Evolutionary conservation across 2,888 invertebrate genomes (phyloP).

Genomic region (Pandemis corylana): DNA sequence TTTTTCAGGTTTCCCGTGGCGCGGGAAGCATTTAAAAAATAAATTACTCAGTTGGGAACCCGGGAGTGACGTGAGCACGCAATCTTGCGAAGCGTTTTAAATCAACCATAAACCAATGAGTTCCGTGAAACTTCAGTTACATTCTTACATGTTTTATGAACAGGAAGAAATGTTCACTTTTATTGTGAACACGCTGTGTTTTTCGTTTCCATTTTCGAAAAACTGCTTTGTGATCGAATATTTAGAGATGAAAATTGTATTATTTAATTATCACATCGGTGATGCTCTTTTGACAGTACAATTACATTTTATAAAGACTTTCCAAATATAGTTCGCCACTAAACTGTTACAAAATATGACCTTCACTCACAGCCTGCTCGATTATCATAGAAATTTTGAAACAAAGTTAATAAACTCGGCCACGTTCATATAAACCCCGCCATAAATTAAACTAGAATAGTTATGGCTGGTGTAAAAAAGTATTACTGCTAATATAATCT

Average conservation of each 20-base stretch:
- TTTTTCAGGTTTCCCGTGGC: slow-evolving; percentile 29
- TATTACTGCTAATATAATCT: slow-evolving; percentile 38
- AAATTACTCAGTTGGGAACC: slow-evolving; percentile 39
- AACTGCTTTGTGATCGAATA: neutral
- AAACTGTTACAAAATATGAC: neutral
- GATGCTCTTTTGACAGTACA: too few species aligned
- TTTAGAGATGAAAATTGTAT: neutral
- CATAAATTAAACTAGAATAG: slow-evolving; percentile 35
- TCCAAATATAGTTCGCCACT: neutral
- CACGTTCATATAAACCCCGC: neutral
- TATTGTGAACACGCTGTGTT: neutral
- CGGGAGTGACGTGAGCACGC: slow-evolving; percentile 39
- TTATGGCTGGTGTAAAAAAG: slow-evolving; percentile 35
- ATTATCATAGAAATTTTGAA: slow-evolving; percentile 7
- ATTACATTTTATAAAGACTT: neutral
- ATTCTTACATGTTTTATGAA: slow-evolving; percentile 29
- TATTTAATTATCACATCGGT: too few species aligned
- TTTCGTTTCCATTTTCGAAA: neutral
- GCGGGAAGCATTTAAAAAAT: slow-evolving; percentile 36
- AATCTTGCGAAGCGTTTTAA: slow-evolving; percentile 40
- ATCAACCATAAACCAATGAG: slow-evolving; percentile 39
- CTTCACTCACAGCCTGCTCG: neutral
- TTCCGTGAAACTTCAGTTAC: slow-evolving; percentile 35
- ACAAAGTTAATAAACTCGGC: slow-evolving; percentile 29
- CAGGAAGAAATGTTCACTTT: neutral